Conservation (phyloP, 2,888 invertebrate genomes). For the Hedya salicella region DNA sequence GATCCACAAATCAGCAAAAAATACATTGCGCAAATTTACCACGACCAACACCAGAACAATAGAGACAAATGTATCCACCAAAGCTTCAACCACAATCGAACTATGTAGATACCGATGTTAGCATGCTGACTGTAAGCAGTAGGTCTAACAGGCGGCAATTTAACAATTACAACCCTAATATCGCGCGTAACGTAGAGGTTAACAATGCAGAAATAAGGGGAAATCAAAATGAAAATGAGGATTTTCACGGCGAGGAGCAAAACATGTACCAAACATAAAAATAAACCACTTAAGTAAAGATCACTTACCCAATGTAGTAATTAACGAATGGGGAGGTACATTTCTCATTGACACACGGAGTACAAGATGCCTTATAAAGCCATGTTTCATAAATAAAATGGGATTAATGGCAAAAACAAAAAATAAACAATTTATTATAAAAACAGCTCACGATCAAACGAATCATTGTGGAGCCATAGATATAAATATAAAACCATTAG, state of each 20-base stretch:
- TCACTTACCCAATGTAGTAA: conserved; percentile 11
- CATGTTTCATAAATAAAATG: background rate
- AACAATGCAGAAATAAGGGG: background rate
- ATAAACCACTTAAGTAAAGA: background rate
- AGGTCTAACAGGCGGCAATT: background rate
- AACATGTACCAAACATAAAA: background rate
- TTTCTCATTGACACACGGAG: conserved; percentile 1
- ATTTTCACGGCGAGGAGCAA: background rate
- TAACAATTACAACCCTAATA: background rate
- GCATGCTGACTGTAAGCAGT: conserved; percentile 9
- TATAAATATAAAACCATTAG: conserved; percentile 44
- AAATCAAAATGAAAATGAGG: background rate
- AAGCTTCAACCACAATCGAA: background rate
- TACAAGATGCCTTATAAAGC: background rate
- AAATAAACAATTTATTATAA: conserved; percentile 16
- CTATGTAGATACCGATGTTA: conserved; percentile 4
- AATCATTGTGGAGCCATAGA: conserved; percentile 1
- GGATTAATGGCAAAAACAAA: conserved; percentile 1
- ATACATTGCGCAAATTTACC: background rate
- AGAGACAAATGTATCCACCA: conserved; percentile 5
- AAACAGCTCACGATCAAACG: conserved; percentile 10
- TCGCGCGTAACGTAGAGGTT: background rate
- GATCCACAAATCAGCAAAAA: too few species aligned
- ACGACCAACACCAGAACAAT: background rate
- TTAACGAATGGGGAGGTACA: conserved; percentile 12